Percentiles rank a stretch among this genome's conserved stretches.
phyloP scores from a whole-genome alignment of 2,113 vertebrate species.

The Pogona vitticeps region DNA sequence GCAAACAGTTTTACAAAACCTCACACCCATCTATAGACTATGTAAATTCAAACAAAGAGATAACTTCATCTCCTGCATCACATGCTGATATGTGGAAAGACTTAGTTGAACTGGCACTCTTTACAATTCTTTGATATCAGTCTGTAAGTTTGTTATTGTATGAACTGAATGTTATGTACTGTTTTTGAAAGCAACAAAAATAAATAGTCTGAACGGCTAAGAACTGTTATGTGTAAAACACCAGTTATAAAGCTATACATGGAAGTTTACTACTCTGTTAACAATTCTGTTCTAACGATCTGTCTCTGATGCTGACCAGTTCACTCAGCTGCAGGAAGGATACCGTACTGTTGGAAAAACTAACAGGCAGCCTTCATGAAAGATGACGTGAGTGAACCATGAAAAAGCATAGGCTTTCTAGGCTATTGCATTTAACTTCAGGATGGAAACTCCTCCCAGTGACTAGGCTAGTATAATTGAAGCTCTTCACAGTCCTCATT shows the following conservation, averaged over 20 bases:
- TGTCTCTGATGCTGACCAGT: neutral
- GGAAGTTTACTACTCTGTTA: neutral
- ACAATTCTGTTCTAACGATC: neutral
- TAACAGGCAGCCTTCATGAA: neutral
- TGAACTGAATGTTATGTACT: too few relatives aligned
- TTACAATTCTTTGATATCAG: too few relatives aligned
- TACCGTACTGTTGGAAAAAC: conserved; percentile 17
- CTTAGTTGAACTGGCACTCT: too few relatives aligned
- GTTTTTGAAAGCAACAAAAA: neutral
- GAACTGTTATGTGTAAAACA: neutral
- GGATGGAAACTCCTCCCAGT: conserved; percentile 25
- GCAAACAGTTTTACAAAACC: too few relatives aligned
- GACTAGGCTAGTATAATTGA: neutral
- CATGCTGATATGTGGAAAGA: too few relatives aligned
- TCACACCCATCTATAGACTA: too few relatives aligned
- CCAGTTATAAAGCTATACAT: neutral
- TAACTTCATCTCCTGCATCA: too few relatives aligned
- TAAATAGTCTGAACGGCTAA: neutral
- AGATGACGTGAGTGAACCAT: conserved; percentile 8
- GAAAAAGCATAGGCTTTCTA: conserved; percentile 32
- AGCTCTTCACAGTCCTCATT: conserved; percentile 14
- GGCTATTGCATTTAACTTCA: conserved; percentile 5
- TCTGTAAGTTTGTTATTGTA: too few relatives aligned
- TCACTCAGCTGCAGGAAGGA: neutral
- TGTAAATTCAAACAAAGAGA: too few relatives aligned